Conservation (phyloP, 2,888 invertebrate species). For the Temnothorax ravouxi region DNA sequence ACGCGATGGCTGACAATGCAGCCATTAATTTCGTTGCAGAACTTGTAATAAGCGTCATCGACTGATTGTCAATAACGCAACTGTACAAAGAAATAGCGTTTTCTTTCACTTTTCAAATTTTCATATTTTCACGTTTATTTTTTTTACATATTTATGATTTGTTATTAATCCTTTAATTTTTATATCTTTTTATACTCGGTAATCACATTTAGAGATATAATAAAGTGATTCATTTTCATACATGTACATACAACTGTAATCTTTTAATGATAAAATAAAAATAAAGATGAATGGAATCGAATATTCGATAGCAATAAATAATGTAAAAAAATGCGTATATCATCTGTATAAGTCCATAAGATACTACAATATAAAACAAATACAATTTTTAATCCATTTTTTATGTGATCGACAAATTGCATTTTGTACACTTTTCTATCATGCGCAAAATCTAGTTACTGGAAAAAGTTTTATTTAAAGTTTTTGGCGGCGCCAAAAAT, state of each 20-base stretch:
- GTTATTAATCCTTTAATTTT: not conserved
- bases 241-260: not conserved
- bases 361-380: not conserved
- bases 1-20: not conserved
- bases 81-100: not conserved
- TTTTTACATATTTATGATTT: not conserved
- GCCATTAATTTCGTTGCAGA: slow-evolving; percentile 22
- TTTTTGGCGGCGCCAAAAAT: not conserved
- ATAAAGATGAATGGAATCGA: not conserved
- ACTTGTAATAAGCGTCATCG: slow-evolving; percentile 30
- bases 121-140: not conserved
- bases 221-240: not conserved
- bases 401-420: slow-evolving; percentile 16
- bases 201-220: not conserved
- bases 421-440: slow-evolving; percentile 8
- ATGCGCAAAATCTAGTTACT: slow-evolving; percentile 20
- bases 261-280: slow-evolving; percentile 1
- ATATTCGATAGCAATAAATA: slow-evolving; percentile 22
- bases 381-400: slow-evolving; percentile 3
- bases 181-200: not conserved
- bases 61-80: not conserved
- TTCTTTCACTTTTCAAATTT: not conserved
- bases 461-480: slow-evolving; percentile 24
- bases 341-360: not conserved
- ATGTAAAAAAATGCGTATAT: slow-evolving; percentile 8